Percentiles rank a stretch among this genome's conserved stretches.
phyloP scores from a whole-genome alignment of 2,797 vertebrate species.

The Lagocephalus sceleratus region DNA sequence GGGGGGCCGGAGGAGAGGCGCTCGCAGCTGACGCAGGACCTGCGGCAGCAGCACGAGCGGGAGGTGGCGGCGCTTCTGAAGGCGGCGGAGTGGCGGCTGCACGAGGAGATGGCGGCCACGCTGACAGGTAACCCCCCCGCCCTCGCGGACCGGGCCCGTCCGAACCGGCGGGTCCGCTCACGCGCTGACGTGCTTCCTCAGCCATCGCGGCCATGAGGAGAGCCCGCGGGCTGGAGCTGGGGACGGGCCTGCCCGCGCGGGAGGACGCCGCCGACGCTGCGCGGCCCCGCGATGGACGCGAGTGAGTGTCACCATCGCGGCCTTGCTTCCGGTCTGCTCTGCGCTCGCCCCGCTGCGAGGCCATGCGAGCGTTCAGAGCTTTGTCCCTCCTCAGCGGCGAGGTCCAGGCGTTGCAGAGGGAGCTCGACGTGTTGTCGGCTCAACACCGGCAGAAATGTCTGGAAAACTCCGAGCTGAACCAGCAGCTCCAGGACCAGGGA shows the following conservation, averaged over 20 bases:
- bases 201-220: conserved; percentile 94
- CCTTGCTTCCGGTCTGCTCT: neutral
- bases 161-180: no score
- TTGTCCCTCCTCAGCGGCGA: conserved; percentile 78
- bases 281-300: conserved; percentile 79
- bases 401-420: conserved; percentile 85
- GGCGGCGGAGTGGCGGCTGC: conserved; percentile 88
- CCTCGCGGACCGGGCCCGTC: neutral
- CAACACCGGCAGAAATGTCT: conserved; percentile 95
- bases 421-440: conserved; percentile 88
- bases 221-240: conserved; percentile 87
- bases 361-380: no score
- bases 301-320: conserved; percentile 73
- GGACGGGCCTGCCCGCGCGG: conserved; percentile 82
- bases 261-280: conserved; percentile 80
- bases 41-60: conserved; percentile 89
- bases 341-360: neutral
- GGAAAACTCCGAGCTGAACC: conserved; percentile 86
- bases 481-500: conserved; percentile 85
- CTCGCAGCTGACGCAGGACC: conserved; percentile 84
- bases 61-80: conserved; percentile 85
- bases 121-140: conserved; percentile 78
- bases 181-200: conserved; percentile 36
- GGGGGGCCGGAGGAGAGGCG: conserved; percentile 90
- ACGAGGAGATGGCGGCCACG: conserved; percentile 89